Evolutionary conservation across 1,140 invertebrate species (phyloP), one percentile per base, ranked within the genome.

Genomic region (Macrotrachela quadricornifera): DNA sequence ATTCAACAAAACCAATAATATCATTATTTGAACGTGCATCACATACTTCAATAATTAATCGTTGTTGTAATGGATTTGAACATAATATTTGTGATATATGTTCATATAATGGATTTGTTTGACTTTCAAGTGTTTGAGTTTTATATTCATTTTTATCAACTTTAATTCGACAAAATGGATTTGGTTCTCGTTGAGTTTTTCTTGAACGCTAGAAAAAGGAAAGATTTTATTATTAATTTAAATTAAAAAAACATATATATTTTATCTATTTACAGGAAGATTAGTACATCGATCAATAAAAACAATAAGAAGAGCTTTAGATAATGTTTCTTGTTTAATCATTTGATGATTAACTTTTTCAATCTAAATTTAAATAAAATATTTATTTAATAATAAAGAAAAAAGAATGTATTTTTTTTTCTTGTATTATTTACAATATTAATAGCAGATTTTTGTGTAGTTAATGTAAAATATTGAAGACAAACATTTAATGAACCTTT

Each of bases 401-500:
- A 21, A 44, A 54, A 50, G n/a, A n/a, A n/a, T n/a, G n/a, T n/a
- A n/a, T n/a, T n/a, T n/a, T n/a, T n/a, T n/a, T 15, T 38, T 6
- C 13, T n/a, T 15, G 41, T 39, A 14, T 11, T 44, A 74, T 75
- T 76, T 74, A 84, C 82, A 47, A 77, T 73, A 64, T 80, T 77
- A 3, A 91, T 70, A 65, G 84, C 80, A 38, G 68, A 64, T 15
- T 77, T 65, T 66, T 82, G 75, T 37, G 77, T 74, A 15, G 79
- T 79, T 38, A 92, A 72, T 54, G 78, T 77, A 49, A 91, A 75
- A 88, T 88, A 95, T 6, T 78, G 79, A 18, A 90, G 70, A 54
- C 82, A 77, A 36, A 94, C 61, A 66, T 91, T 83, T 1, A 94
- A 75, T 73, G 83, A 79, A 39, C 90, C 90, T 63, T 85, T 83